Base-by-base conservation (phyloP, 2,113 vertebrate species). In the Stercorarius parasiticus region DNA sequence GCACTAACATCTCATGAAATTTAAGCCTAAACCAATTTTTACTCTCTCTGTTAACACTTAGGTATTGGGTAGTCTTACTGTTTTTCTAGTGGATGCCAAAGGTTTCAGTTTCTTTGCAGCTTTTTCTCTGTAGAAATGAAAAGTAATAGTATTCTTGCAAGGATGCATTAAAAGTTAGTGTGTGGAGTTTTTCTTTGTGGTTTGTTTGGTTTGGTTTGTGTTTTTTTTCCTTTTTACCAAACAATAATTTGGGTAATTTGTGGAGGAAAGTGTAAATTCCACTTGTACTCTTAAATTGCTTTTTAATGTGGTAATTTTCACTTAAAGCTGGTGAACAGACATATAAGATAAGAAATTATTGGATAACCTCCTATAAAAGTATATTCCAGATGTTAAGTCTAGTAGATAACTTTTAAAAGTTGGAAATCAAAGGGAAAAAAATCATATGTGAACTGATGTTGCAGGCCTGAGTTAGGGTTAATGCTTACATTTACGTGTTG, bases 1-100 rank as follows among this genome's bases (percentile, higher is more conserved):
- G 98, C 98, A 97, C 95, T 95, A 96, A 90, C 47, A 91, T 91
- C 61, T 83, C 87, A 53, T 53, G 73, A 74, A 93, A 97, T 84
- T 87, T 26, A 23, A 95, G 49, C 47, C 62, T 43, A 52, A 70
- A 61, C 42, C 32, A 59, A 1, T 81, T 43, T 85, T 81, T 81
- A 43, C 25, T 62, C 30, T 55, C 5, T 49, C 15, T 61, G 2
- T 92, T 92, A 56, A 29, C 21, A 2, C 61, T 43, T 49, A 0
- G 1, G 6, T 21, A 6, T 29, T 77, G 36, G 30, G 3, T 82
- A 69, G 14, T 40, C 49, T 38, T 47, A 6, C 4, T 84, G 26
- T 3, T 66, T 56, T 84, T 42, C 18, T 25, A 26, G 50, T 9
- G 11, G 15, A 34, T 86, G 27, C 56, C 52, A 53, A 45, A 73